Evolutionary conservation across 2,113 vertebrate species (phyloP).

Genomic region (Peromyscus polionotus): DNA sequence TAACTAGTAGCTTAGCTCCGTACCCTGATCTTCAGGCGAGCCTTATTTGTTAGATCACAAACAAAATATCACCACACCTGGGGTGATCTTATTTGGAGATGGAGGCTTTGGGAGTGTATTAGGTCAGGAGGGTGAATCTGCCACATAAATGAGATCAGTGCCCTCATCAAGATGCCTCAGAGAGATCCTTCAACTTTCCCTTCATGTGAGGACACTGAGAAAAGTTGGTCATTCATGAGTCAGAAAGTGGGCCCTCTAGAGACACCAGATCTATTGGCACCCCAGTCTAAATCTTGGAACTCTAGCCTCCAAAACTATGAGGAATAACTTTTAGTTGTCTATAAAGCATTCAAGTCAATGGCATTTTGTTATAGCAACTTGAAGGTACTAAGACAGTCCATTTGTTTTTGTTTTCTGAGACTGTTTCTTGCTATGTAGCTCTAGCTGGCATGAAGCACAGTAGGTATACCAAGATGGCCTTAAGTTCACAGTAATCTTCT

Average conservation of each 20-base stretch:
- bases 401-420: background rate
- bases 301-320: background rate
- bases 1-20: no score
- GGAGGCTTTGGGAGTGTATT: background rate
- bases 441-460: background rate
- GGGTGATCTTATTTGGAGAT: background rate
- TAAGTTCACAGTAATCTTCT: background rate
- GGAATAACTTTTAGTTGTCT: background rate
- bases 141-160: background rate
- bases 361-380: background rate
- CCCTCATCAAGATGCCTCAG: background rate
- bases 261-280: background rate
- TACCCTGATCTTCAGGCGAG: no score
- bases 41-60: no score
- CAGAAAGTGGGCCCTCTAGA: background rate
- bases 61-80: no score
- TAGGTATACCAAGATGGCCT: background rate
- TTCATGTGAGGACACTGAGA: background rate
- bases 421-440: background rate
- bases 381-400: background rate
- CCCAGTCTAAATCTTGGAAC: background rate
- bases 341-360: background rate
- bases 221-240: background rate
- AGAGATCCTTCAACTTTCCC: background rate
- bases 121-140: background rate